Base-by-base conservation (phyloP, 1,140 invertebrate genomes). In the Magallana angulata region DNA sequence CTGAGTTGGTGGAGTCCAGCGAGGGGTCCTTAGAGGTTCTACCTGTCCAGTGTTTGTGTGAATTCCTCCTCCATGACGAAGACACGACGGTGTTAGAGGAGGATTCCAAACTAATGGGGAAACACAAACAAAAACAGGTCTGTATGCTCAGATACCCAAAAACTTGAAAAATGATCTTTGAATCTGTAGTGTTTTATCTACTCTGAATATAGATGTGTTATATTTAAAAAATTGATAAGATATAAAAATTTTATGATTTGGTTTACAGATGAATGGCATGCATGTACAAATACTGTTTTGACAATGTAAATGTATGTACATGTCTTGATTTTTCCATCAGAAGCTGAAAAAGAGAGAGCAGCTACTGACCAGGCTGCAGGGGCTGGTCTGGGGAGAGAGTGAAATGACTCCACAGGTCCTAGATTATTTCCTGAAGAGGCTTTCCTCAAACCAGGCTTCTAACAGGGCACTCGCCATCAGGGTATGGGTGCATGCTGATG, bases 21-120 rank as follows among this genome's bases (percentile, higher is more conserved):
- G 98, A 98, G 92, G 97, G 97, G 4, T 97, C 97, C n/a, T 95
- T 96, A 87, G 96, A 97, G 92, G 97, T 98, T 87, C 94, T 99
- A 9, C 98, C 98, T 0, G 98, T 99, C 36, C 98, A 99, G 92
- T 99, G 98, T 95, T 96, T 99, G 7, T 99, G 98, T 95, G 98
- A 99, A 95, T 99, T 99, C 95, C 95, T 99, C 36, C 96, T 99
- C 1, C 98, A 97, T 90, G 95, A 96, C 86, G 92, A 92, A n/a
- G 87, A 91, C 16, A 12, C 12, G 24, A 83, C 18, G 36, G 84
- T 36, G 6, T 85, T 87, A n/a, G 92, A 93, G 30, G 92, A 92
- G 48, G 92, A 94, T 84, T 82, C 92, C 82, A 89, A 86, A 83
- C 94, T 93, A 81, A 90, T 92, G 30, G 93, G 94, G 48, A 94